phyloP scores from a whole-genome alignment of 2,888 invertebrate species.

The Sinentomon sp. region DNA sequence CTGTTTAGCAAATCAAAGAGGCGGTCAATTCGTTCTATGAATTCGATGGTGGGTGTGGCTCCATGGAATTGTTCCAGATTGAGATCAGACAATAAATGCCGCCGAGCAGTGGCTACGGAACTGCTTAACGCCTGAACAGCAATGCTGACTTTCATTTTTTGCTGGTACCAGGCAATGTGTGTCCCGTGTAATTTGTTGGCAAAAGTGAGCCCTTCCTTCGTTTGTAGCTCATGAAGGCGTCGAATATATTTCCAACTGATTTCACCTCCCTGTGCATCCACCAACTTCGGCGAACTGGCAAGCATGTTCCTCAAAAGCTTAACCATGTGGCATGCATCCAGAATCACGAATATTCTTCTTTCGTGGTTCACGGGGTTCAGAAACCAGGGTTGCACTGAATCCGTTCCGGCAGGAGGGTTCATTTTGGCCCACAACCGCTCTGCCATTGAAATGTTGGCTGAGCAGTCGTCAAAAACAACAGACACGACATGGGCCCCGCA shows the following conservation, averaged over 20 bases:
- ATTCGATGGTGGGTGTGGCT: background rate
- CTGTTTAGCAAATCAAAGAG: no score
- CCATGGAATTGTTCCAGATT: background rate
- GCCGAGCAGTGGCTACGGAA: conserved; percentile 5
- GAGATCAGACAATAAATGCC: background rate
- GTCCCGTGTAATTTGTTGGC: conserved; percentile 13
- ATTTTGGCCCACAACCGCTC: conserved; percentile 11
- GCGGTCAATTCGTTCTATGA: background rate
- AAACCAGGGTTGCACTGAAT: conserved; percentile 14
- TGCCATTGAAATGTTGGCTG: conserved; percentile 11
- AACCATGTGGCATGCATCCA: conserved; percentile 16
- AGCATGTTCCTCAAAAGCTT: conserved; percentile 16
- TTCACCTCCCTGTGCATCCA: no score
- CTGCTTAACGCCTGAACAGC: no score
- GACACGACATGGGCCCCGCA: conserved; percentile 8
- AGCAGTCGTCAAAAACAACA: conserved; percentile 11
- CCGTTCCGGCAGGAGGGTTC: conserved; percentile 1
- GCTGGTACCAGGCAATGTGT: conserved; percentile 10
- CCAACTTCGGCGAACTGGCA: conserved; percentile 10
- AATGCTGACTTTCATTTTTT: conserved; percentile 22
- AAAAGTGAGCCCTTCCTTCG: conserved; percentile 10
- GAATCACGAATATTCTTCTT: conserved; percentile 11
- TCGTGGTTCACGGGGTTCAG: conserved; percentile 12
- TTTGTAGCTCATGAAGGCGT: conserved; percentile 12
- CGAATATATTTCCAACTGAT: conserved; percentile 14